Conservation (phyloP, 2,797 vertebrate genomes). For the Poeciliopsis infans region DNA sequence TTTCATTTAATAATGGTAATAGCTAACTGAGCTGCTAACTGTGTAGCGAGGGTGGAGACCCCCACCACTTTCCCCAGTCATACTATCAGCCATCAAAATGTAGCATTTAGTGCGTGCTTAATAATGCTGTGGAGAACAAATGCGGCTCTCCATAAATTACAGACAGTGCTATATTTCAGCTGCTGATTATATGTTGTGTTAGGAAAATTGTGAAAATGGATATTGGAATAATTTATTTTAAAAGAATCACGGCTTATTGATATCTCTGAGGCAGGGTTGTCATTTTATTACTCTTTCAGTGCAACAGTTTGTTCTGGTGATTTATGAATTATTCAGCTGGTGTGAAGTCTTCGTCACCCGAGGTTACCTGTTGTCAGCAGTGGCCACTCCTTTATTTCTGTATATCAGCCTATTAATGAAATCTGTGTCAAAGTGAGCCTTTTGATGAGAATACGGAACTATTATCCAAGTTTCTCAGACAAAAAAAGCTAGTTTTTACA, state of each 20-base stretch:
- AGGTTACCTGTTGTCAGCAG: not conserved
- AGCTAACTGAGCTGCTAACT: conserved; percentile 64
- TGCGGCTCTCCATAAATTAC: not conserved
- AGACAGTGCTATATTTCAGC: not conserved
- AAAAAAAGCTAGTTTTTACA: not conserved
- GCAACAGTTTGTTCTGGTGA: not conserved
- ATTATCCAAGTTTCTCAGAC: not conserved
- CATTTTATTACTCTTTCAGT: not conserved
- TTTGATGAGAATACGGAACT: not conserved
- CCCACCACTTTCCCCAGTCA: not conserved
- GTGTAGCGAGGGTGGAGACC: conserved; percentile 10
- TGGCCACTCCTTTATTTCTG: not conserved
- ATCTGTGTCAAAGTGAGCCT: not conserved
- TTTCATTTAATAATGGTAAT: conserved; percentile 66
- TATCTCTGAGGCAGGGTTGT: not conserved
- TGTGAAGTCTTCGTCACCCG: not conserved
- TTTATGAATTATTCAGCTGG: not conserved
- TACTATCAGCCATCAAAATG: not conserved
- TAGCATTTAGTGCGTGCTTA: conserved; percentile 2
- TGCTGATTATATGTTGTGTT: not conserved
- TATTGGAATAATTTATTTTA: not conserved
- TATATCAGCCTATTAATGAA: not conserved
- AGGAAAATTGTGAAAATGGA: not conserved
- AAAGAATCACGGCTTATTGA: not conserved
- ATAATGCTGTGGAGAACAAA: not conserved